Evolutionary conservation across 2,113 vertebrate species (phyloP), one percentile per base, ranked within the genome.

Genomic region (Oophaga pumilio): DNA sequence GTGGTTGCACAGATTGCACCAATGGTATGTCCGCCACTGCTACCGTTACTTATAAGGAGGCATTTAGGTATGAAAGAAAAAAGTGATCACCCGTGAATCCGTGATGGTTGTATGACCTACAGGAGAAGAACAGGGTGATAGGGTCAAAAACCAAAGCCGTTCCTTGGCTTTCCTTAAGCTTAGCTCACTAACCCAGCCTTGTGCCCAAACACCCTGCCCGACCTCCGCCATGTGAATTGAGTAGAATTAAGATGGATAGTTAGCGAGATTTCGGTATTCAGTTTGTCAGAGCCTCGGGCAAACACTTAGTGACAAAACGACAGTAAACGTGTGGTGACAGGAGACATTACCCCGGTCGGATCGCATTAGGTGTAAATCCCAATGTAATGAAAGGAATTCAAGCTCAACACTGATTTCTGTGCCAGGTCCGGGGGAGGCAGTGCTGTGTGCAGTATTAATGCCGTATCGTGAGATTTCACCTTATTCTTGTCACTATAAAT

Each of bases 251-350:
- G 26, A 49, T 57, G 14, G 33, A 81, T 20, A 79, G 76, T 59
- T 56, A 7, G 14, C 24, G 28, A 80, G 64, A 82, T 71, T 80
- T 26, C 60, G 56, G 43, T 22, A 80, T 86, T 7, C 20, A n/a
- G 60, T 59, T 12, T 71, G 53, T 26, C 15, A 18, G 28, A 73
- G 85, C 85, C 78, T 13, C 8, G 78, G 77, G 85, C 64, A 50
- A 74, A 17, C 13, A 50, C 15, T 66, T 20, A 15, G 53, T 60
- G 85, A 50, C 64, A 43, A 60, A 49, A 64, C 49, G 77, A 81
- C 66, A 82, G 20, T 73, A 87, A 87, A 53, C 73, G 52, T 50
- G 52, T 43, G 17, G 26, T 87, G 85, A 87, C 77, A 87, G 53
- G 26, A 73, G 24, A 69, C 52, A 28, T 68, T 81, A 66, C 78